Evolutionary conservation across 2,113 vertebrate species (phyloP), one percentile per base, ranked within the genome.

Genomic region (Actenoides lindsayi): DNA sequence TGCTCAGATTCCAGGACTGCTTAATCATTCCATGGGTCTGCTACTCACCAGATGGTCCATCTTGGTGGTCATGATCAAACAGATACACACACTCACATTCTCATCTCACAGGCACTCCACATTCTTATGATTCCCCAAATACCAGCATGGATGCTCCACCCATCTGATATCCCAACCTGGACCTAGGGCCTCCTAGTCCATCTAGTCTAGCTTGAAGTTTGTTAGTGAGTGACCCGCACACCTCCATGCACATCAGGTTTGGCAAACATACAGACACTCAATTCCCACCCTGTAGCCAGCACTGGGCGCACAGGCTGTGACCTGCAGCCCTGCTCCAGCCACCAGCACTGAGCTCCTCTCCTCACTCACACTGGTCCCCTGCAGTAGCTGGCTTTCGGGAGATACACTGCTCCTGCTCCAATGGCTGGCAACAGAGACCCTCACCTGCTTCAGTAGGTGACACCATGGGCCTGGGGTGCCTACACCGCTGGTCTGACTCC

Each of bases 121-220:
- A 21, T 16, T 63, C 1, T 0, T 19, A 67, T 1, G 2, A 57
- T 17, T 21, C 23, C 28, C 11, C 23, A 48, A 35, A 39, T 46
- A 42, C 10, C 10, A 54, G 14, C 27, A 70, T 42, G 23, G n/a
- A 46, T 0, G 2, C 8, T 39, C 15, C 23, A 53, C 7, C 13
- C 0, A 1, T 18, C 28, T 44, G 46, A 62, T 62, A 44, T 2
- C 17, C 17, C 48, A 63, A 5, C 19, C 10, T 1, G 2, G 31
- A 68, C 27, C 37, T 62, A 60, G 20, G 53, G 33, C 14, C 21
- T 62, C 48, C 48, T 62, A 53, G 37, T 44, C 46, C 33, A 33
- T 35, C 64, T 60, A 44, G 74, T 62, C 25, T 13, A 54, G 7
- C 15, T 41, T 53, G 28, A 62, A 62, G 6, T 33, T 69, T 70